These are phyloP conservation scores for human DNA, from an alignment of 2,113 vertebrate species.

Conservation along the genomic window DNA sequence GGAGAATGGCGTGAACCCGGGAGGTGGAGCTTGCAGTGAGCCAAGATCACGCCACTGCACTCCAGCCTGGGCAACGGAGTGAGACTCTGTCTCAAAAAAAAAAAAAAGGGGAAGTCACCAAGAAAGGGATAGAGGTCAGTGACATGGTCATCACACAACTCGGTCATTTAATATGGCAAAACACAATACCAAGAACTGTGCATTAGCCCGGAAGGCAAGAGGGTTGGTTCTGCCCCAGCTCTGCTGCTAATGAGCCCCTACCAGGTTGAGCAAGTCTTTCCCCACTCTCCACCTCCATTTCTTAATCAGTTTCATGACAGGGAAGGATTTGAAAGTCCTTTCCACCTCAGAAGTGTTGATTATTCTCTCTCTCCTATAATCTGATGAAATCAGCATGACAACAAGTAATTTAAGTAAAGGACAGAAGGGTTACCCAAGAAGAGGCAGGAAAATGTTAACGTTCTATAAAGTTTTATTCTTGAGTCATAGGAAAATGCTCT, in stretches of 20 bases:
- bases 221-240: neutral
- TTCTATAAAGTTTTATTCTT: neutral
- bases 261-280: neutral
- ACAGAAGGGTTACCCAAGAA: neutral
- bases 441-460: neutral
- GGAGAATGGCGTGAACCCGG: too few species aligned
- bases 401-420: neutral
- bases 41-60: too few species aligned
- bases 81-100: too few species aligned
- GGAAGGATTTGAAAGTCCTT: neutral
- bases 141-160: neutral
- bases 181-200: neutral
- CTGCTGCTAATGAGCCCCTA: neutral
- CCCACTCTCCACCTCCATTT: neutral
- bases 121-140: neutral
- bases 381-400: neutral
- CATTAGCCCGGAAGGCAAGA: neutral
- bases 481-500: neutral
- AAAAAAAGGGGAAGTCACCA: neutral
- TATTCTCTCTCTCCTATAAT: neutral
- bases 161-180: neutral
- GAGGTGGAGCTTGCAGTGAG: too few species aligned
- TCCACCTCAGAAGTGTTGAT: conserved; percentile 16
- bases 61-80: too few species aligned
- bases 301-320: neutral